phyloP scores from a whole-genome alignment of 2,113 vertebrate species.

The Acrocephalus kingi region DNA sequence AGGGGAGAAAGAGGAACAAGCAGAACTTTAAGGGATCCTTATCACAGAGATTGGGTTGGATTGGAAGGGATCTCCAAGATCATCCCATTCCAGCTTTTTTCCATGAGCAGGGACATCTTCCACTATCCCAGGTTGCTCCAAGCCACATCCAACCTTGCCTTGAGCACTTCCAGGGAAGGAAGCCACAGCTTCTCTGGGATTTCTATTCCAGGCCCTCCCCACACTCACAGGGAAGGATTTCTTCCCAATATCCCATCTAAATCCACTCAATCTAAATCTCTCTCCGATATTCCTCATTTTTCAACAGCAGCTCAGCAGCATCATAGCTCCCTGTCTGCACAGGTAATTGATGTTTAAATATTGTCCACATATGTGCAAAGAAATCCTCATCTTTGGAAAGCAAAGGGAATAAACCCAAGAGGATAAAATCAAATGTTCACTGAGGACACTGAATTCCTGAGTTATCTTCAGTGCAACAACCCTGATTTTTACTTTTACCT shows the following conservation, averaged over 20 bases:
- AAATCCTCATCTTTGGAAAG: neutral
- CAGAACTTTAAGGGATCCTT: neutral
- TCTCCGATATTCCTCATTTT: neutral
- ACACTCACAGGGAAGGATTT: neutral
- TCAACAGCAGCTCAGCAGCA: neutral
- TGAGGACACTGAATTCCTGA: neutral
- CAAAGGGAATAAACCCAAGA: neutral
- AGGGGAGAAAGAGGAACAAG: neutral
- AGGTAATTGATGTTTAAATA: neutral
- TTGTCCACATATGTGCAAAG: no score
- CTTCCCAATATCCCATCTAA: neutral
- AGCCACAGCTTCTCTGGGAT: neutral
- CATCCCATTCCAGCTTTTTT: neutral
- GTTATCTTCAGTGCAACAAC: neutral
- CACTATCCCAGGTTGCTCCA: neutral
- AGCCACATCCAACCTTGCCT: fast-evolving
- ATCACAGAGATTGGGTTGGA: neutral
- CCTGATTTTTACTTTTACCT: neutral
- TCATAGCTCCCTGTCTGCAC: neutral
- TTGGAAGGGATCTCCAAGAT: neutral
- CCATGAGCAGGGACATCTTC: neutral
- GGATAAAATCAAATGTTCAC: neutral
- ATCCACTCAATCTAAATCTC: neutral
- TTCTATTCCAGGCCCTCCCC: neutral
- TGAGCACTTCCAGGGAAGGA: fast-evolving